These are phyloP conservation scores for Drosophila austrosaltans DNA, from an alignment of 2,888 invertebrate genomes.

Conservation along the genomic window DNA sequence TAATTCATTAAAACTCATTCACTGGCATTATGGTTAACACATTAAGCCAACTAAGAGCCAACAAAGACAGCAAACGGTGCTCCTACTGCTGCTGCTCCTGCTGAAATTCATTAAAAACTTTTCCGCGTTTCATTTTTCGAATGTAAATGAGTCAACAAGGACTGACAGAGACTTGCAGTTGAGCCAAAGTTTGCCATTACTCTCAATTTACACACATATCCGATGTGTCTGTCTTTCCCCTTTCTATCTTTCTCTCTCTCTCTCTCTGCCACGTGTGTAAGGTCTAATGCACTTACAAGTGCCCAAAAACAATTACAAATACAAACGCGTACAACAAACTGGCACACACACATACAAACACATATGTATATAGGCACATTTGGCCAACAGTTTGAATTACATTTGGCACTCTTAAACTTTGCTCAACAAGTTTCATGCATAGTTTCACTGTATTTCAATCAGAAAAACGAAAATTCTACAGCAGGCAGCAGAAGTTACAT, in stretches of 20 bases:
- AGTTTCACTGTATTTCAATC: slow-evolving; percentile 67
- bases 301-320: slow-evolving; percentile 34
- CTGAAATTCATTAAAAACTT: slow-evolving; percentile 4
- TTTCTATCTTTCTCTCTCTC: neutral
- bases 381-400: slow-evolving; percentile 43
- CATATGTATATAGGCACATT: slow-evolving; percentile 9
- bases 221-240: neutral
- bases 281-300: slow-evolving; percentile 37
- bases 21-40: slow-evolving; percentile 31
- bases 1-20: slow-evolving; percentile 48
- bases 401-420: slow-evolving; percentile 43
- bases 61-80: slow-evolving; percentile 38
- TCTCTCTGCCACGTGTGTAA: neutral
- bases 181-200: slow-evolving; percentile 33
- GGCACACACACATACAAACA: slow-evolving; percentile 17
- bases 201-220: slow-evolving; percentile 33
- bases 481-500: neutral
- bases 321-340: slow-evolving; percentile 11
- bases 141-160: slow-evolving; percentile 67
- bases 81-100: neutral
- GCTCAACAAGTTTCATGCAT: slow-evolving; percentile 60
- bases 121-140: slow-evolving; percentile 41
- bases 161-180: slow-evolving; percentile 15
- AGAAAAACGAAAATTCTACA: slow-evolving; percentile 34
- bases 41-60: slow-evolving; percentile 31